Base-by-base conservation (phyloP, 2,888 invertebrate species). In the Zonitis immaculata region DNA sequence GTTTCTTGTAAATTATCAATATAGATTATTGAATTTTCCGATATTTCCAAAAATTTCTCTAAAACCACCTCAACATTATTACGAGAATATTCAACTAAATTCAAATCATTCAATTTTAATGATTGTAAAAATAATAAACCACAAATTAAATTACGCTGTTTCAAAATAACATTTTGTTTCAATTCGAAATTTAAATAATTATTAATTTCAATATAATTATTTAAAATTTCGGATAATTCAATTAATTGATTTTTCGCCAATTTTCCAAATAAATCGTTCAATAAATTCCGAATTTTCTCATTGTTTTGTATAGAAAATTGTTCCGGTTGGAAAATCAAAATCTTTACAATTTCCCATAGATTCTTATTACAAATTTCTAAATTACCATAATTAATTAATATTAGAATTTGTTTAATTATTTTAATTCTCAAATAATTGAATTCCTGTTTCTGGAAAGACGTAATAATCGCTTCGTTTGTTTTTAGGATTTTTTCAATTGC, bases 111-210 rank as follows among this genome's bases (percentile, higher is more conserved):
- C 6, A 56, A 44, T 9, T 47, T 47, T 27, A 50, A 42, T 5
- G 58, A 56, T 44, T 59, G 58, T 22, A 72, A 42, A 6, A 68
- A 50, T 11, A 67, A 28, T 39, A 70, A 55, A 6, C 73, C 72
- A 56, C 65, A 67, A 12, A 73, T 49, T 30, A 68, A 32, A 42
- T 64, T 65, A 48, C 68, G 59, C 53, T 73, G 66, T 30, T 63
- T 61, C 5, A 64, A 51, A 6, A 61, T 47, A 20, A 69, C 63
- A 32, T 63, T 60, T 42, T 39, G 55, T 26, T 64, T 65, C 11
- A 71, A 58, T 54, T 65, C 59, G 11, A 66, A 58, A 28, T 63
- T 43, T 20, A 51, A 51, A 18, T 56, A 47, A 32, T 56, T 58
- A 14, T 54, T 61, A 27, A 47, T 27, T 39, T 54, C 44, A 18